Conservation (phyloP, 2,797 vertebrate species). For the Eulemur mongoz region DNA sequence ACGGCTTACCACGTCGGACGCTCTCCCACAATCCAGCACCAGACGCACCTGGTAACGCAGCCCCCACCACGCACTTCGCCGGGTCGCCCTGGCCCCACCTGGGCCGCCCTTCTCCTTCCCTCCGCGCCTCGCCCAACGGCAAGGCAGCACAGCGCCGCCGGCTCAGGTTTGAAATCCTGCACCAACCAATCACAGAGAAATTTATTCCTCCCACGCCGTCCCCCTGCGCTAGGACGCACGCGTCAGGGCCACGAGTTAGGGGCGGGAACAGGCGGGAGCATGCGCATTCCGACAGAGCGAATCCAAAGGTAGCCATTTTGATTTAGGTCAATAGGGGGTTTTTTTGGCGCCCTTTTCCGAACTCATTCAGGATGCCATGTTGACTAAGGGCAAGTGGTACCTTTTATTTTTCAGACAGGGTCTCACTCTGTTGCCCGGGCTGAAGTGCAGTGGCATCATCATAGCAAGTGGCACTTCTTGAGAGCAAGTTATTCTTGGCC, state of each 20-base stretch:
- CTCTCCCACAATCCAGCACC: neutral
- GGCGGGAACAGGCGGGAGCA: neutral
- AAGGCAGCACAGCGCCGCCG: conserved; percentile 35
- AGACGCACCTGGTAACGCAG: neutral
- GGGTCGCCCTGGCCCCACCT: neutral
- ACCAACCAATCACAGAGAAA: conserved; percentile 75
- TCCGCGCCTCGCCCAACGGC: conserved; percentile 47
- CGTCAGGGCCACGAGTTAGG: neutral
- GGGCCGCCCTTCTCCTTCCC: neutral
- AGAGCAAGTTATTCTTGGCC: neutral
- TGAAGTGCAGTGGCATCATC: no score
- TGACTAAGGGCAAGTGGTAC: conserved; percentile 41
- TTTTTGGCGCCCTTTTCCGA: neutral
- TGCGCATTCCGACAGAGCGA: fast-evolving
- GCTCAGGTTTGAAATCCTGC: conserved; percentile 81
- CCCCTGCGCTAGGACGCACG: neutral
- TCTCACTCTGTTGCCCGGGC: no score
- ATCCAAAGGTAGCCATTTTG: conserved; percentile 67
- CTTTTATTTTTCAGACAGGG: neutral
- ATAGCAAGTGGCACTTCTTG: neutral
- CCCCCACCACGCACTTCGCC: neutral
- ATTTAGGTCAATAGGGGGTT: neutral
- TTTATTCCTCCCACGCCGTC: fast-evolving
- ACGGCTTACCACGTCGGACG: neutral
- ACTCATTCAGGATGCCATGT: conserved; percentile 43